Evolutionary conservation across 2,797 vertebrate species (phyloP).

Genomic region (Ciconia nigra): DNA sequence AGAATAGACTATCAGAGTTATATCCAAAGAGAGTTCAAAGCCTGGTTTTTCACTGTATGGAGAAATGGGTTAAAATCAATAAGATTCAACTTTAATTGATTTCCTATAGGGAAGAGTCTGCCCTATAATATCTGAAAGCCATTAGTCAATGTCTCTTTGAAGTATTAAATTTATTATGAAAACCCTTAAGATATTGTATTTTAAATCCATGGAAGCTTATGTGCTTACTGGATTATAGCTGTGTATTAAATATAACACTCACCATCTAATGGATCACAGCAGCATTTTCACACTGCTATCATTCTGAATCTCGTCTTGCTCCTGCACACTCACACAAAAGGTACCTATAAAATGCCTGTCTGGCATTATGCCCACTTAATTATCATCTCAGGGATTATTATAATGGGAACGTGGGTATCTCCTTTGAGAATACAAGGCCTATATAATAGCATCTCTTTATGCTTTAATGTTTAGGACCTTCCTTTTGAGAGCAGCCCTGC

Average conservation of each 20-base stretch:
- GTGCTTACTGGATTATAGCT: conserved; percentile 36
- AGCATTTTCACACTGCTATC: conserved; percentile 22
- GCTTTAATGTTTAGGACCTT: not conserved
- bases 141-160: conserved; percentile 64
- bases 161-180: conserved; percentile 54
- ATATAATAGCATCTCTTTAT: not conserved
- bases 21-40: conserved; percentile 25
- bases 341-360: not conserved
- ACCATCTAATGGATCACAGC: conserved; percentile 13
- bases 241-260: conserved; percentile 6
- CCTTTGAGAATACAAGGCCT: not conserved
- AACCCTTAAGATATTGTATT: conserved; percentile 43
- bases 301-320: conserved; percentile 20
- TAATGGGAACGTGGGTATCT: not conserved
- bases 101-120: conserved; percentile 45
- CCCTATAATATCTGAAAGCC: conserved; percentile 29
- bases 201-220: conserved; percentile 26
- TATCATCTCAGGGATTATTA: conserved; percentile 12
- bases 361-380: conserved; percentile 33
- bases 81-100: conserved; percentile 60
- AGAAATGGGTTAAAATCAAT: conserved; percentile 51
- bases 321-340: not conserved
- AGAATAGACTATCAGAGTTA: not conserved
- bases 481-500: not conserved
- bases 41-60: not conserved